Evolutionary conservation across 2,113 vertebrate species (phyloP), one percentile per base, ranked within the genome.

Genomic region (Petrocephalus microphthalmus): DNA sequence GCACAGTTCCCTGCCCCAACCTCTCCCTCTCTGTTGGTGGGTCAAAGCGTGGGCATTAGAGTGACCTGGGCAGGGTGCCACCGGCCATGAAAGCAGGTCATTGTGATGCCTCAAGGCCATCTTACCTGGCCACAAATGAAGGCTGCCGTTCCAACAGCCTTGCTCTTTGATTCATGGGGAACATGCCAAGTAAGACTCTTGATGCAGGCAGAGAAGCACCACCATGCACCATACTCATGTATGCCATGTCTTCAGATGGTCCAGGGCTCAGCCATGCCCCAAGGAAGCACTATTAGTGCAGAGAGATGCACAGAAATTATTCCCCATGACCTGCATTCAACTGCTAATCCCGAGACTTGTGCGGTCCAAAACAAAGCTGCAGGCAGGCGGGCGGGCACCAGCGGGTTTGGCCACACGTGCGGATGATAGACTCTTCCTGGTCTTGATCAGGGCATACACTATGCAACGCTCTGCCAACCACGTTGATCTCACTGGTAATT

Each of bases 361-460:
- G 88, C 49, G 51, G 87, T 47, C 19, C 51, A 29, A 82, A 56
- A 56, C 19, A 52, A 33, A 54, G 22, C 84, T 53, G 51, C 13
- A 29, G 42, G 88, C 84, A 84, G 86, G 84, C 52, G 57, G 71
- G 89, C 89, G 89, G 89, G 90, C 89, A 88, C 85, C 71, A 84
- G 82, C 89, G 85, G 19, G 89, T 56, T 88, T 20, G 6, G 47
- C 89, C 51, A 29, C 67, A 57, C 74, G 64, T 88, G 88, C 25
- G 22, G 37, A 67, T 84, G 67, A 82, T 42, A 56, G 84, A 52
- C 64, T 13, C n/a, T 33, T 54, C 53, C 52, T 81, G 56, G 57
- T 53, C 64, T 82, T 53, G 88, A 89, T 67, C 87, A 87, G 54
- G 87, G 88, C 89, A 87, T 86, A 85, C 49, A 45, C 78, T 71